These are phyloP conservation scores for Chaenocephalus aceratus DNA, from an alignment of 2,113 vertebrate species.

Conservation along the genomic window DNA sequence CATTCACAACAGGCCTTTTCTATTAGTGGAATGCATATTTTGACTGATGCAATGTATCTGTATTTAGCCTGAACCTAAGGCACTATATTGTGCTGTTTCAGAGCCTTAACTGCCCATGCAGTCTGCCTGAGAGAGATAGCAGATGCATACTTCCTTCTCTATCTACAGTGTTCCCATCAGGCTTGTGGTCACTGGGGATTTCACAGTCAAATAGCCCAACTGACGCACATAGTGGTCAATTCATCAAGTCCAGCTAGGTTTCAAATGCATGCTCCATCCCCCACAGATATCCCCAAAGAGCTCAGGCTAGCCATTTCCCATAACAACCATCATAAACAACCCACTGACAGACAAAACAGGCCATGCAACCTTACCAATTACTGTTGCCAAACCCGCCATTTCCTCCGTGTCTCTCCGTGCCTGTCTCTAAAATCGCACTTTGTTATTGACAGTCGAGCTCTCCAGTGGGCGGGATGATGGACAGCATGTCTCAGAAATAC, in stretches of 20 bases:
- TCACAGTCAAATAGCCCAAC: conserved; percentile 13
- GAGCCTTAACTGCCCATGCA: conserved; percentile 12
- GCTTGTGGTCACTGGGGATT: conserved; percentile 15
- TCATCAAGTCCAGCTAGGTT: conserved; percentile 3
- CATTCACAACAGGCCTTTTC: conserved; percentile 66
- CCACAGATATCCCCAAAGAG: neutral
- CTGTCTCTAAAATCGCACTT: conserved; percentile 20
- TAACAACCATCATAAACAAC: conserved; percentile 45
- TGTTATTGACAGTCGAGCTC: conserved; percentile 88
- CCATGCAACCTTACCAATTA: neutral
- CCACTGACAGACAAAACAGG: conserved; percentile 25
- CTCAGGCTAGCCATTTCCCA: conserved; percentile 1
- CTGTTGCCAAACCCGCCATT: neutral
- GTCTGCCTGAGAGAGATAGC: conserved; percentile 14
- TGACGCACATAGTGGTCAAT: neutral
- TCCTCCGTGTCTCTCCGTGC: neutral
- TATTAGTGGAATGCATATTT: conserved; percentile 63
- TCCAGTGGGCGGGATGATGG: conserved; percentile 88
- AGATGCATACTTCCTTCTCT: conserved; percentile 31
- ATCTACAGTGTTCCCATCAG: neutral
- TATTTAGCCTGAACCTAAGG: conserved; percentile 40
- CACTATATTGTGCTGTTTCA: conserved; percentile 7
- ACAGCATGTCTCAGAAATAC: conserved; percentile 98
- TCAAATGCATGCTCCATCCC: neutral
- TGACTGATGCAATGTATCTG: conserved; percentile 58